Percentiles rank a stretch among this genome's conserved stretches.
phyloP scores from a whole-genome alignment of 2,888 invertebrate species.

The Hypselothyrea guttata region DNA sequence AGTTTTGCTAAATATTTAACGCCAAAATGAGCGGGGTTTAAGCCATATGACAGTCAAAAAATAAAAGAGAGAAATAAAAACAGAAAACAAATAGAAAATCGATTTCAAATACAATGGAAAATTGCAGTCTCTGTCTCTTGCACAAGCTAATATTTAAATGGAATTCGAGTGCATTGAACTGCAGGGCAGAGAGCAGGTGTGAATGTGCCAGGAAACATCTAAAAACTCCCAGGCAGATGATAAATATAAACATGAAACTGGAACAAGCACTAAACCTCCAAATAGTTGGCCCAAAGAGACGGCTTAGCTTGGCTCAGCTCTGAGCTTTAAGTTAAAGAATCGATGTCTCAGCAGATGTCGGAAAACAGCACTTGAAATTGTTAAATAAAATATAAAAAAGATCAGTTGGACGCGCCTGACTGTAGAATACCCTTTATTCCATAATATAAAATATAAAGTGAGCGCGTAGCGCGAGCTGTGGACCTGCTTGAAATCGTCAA shows the following conservation, averaged over 20 bases:
- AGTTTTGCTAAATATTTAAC: slow-evolving; percentile 25
- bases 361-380: neutral
- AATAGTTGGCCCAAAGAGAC: slow-evolving; percentile 11
- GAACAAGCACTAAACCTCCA: slow-evolving; percentile 19
- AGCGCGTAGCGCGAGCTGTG: too few relatives aligned
- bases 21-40: neutral
- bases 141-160: slow-evolving; percentile 59
- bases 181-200: slow-evolving; percentile 39
- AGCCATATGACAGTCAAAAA: slow-evolving; percentile 31
- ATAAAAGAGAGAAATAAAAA: too few relatives aligned
- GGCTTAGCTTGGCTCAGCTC: too few relatives aligned
- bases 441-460: too few relatives aligned
- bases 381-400: neutral
- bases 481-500: slow-evolving; percentile 25
- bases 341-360: neutral
- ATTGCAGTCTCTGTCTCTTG: slow-evolving; percentile 7
- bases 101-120: slow-evolving; percentile 54
- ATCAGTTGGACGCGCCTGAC: too few relatives aligned
- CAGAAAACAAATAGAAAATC: slow-evolving; percentile 65
- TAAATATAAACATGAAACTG: slow-evolving; percentile 62
- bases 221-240: slow-evolving; percentile 44
- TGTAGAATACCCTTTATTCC: too few relatives aligned
- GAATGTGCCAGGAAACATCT: slow-evolving; percentile 48
- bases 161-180: slow-evolving; percentile 63
- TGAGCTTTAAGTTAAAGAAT: too few relatives aligned